Evolutionary conservation across 2,888 invertebrate species (phyloP).

Genomic region (Plebejus anna): DNA sequence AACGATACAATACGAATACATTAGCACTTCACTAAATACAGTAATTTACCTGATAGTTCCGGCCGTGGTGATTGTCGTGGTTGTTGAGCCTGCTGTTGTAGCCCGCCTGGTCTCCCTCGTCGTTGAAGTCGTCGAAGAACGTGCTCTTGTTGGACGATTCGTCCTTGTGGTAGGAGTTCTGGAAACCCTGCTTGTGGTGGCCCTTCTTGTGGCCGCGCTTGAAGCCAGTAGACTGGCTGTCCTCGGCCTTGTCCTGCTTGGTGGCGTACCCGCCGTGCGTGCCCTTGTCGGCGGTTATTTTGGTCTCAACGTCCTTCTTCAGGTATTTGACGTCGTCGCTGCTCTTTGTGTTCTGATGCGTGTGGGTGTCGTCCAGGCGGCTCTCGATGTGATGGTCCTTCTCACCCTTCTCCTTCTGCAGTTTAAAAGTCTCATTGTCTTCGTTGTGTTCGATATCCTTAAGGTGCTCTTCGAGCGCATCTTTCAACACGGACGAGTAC

Average conservation of each 20-base stretch:
- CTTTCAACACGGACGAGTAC: conserved; percentile 61
- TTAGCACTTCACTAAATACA: no score
- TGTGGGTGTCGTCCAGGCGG: conserved; percentile 63
- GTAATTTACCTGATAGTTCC: conserved; percentile 49
- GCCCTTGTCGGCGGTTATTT: conserved; percentile 66
- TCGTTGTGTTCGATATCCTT: conserved; percentile 69
- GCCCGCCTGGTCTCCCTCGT: conserved; percentile 69
- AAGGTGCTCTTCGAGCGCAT: conserved; percentile 70
- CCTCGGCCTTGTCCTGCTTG: conserved; percentile 69
- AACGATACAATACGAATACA: no score
- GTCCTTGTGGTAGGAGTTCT: conserved; percentile 85
- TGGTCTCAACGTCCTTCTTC: conserved; percentile 69
- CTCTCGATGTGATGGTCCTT: conserved; percentile 69
- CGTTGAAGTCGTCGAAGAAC: conserved; percentile 82
- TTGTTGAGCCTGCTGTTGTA: conserved; percentile 65
- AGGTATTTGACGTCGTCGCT: conserved; percentile 70
- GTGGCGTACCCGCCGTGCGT: conserved; percentile 66
- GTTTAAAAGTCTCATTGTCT: conserved; percentile 62
- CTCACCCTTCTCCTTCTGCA: conserved; percentile 69
- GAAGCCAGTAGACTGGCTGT: conserved; percentile 60
- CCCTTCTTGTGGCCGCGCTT: conserved; percentile 83
- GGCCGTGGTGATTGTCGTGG: conserved; percentile 65
- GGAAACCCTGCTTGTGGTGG: conserved; percentile 84
- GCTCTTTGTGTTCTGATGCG: conserved; percentile 68
- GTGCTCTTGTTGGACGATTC: conserved; percentile 85